Conservation (phyloP, 2,888 invertebrate genomes). For the Polymixis flavicincta region DNA sequence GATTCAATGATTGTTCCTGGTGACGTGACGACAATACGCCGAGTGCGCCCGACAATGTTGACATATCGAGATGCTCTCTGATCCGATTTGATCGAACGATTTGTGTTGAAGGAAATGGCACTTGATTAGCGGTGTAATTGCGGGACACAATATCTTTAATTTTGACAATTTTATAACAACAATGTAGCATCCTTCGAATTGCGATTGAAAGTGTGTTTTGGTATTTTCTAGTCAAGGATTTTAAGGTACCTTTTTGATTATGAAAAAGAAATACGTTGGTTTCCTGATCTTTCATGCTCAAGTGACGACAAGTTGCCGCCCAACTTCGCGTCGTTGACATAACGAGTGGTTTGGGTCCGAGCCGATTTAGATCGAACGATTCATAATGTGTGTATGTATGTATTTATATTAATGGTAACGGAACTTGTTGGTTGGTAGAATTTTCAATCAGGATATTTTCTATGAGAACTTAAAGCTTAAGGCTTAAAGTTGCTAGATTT, state of each 20-base stretch:
- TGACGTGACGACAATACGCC: not conserved
- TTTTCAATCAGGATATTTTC: not conserved
- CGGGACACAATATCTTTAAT: no score
- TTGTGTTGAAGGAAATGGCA: constrained; percentile 5
- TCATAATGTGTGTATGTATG: constrained; percentile 1
- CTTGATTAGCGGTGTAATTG: not conserved
- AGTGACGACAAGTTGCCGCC: not conserved
- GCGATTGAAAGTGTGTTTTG: not conserved
- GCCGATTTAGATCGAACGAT: constrained; percentile 19
- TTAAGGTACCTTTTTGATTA: no score
- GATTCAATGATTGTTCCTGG: not conserved
- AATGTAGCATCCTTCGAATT: not conserved
- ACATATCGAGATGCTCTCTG: constrained; percentile 14
- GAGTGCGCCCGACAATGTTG: constrained; percentile 26
- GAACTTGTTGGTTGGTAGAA: not conserved
- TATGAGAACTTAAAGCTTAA: no score
- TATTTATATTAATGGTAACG: not conserved
- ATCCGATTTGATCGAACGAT: constrained; percentile 40
- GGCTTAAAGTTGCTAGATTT: not conserved
- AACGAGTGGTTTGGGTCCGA: not conserved
- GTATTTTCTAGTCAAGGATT: not conserved
- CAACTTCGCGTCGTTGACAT: not conserved
- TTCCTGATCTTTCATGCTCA: not conserved
- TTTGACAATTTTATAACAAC: no score
- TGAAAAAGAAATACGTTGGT: not conserved